phyloP scores from a whole-genome alignment of 2,797 vertebrate genomes.

The Ptychadena robeensis region DNA sequence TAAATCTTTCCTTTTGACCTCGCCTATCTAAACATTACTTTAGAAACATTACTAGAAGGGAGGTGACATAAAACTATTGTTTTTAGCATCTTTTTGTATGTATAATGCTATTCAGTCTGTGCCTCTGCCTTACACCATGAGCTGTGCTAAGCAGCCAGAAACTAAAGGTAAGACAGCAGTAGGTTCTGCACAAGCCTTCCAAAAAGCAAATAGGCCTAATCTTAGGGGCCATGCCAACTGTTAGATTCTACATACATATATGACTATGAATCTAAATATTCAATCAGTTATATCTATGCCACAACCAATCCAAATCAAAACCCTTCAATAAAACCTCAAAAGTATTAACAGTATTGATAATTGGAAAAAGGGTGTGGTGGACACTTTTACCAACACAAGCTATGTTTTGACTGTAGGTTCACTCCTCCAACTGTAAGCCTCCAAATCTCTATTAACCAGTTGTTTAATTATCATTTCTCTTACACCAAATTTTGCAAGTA shows the following conservation, averaged over 20 bases:
- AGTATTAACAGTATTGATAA: too few species aligned
- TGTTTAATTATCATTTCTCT: too few species aligned
- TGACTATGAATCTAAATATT: neutral
- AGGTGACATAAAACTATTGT: neutral
- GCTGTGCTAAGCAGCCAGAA: neutral
- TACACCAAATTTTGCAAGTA: too few species aligned
- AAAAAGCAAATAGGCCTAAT: neutral
- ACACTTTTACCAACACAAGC: too few species aligned
- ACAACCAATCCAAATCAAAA: neutral
- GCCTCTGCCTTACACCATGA: neutral
- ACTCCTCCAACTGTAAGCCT: too few species aligned
- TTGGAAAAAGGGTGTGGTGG: too few species aligned
- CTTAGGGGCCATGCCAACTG: neutral
- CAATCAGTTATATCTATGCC: too few species aligned
- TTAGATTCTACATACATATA: neutral
- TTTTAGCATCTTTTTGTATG: neutral
- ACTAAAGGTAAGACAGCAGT: neutral
- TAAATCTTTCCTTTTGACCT: neutral
- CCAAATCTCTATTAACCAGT: too few species aligned
- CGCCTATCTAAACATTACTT: neutral
- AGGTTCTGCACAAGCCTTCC: neutral
- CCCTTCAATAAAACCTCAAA: too few species aligned
- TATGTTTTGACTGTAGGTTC: too few species aligned
- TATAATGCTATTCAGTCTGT: neutral
- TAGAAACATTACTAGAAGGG: too few species aligned